Percentiles rank a stretch among this genome's conserved stretches.
These are phyloP conservation scores for Drosophila oshimai DNA, from an alignment of 1,140 invertebrate species.

Conservation along the genomic window DNA sequence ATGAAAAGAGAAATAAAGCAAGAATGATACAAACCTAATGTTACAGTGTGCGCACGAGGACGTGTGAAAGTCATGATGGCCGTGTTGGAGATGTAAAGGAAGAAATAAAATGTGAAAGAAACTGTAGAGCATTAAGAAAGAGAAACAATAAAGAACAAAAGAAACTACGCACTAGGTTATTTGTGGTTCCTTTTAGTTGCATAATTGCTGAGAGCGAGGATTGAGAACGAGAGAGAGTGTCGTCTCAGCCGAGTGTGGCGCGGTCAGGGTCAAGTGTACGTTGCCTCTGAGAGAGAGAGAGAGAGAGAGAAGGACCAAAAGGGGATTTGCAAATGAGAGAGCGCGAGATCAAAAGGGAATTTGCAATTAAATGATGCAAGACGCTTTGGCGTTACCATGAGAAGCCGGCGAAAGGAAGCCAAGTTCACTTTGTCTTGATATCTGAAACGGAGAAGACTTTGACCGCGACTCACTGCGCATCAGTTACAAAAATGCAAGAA, in stretches of 20 bases:
- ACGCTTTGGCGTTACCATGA: background rate
- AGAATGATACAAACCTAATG: too few relatives aligned
- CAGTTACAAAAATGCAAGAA: background rate
- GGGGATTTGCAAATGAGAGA: too few relatives aligned
- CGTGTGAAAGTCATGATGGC: too few relatives aligned
- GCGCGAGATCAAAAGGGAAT: background rate
- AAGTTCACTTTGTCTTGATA: background rate
- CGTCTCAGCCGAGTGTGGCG: too few relatives aligned
- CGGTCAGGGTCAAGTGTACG: background rate
- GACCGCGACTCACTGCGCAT: too few relatives aligned
- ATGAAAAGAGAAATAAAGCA: background rate
- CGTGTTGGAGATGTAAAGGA: background rate
- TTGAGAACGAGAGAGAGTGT: background rate
- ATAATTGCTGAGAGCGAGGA: background rate
- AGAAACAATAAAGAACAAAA: too few relatives aligned
- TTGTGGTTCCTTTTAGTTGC: background rate
- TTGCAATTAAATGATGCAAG: background rate
- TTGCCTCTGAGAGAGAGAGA: background rate
- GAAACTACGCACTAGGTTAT: too few relatives aligned
- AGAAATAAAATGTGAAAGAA: background rate
- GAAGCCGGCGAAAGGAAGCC: background rate
- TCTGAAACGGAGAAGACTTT: too few relatives aligned
- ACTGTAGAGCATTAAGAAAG: too few relatives aligned
- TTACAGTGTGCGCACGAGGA: too few relatives aligned
- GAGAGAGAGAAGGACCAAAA: too few relatives aligned